Conservation (phyloP, 2,113 vertebrate species). For the Mustelus asterias region DNA sequence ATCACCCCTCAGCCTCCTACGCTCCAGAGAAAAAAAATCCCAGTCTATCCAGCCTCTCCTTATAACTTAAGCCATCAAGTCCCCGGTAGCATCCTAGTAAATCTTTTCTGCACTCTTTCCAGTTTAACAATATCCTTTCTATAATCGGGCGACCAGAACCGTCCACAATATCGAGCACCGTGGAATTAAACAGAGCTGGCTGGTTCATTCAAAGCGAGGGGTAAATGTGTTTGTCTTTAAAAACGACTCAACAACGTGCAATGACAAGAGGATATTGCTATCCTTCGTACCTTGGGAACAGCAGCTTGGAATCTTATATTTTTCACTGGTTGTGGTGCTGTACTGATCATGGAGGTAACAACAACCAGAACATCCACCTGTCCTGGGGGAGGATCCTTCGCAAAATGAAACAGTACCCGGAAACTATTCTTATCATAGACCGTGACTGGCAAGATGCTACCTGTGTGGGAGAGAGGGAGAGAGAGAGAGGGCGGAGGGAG, state of each 20-base stretch:
- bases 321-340: slow-evolving; percentile 76
- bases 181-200: not conserved
- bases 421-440: slow-evolving; percentile 90
- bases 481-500: not conserved
- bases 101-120: no score
- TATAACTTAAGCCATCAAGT: no score
- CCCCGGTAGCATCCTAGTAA: no score
- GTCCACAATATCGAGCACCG: no score
- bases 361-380: slow-evolving; percentile 85
- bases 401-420: slow-evolving; percentile 88
- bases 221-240: not conserved
- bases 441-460: slow-evolving; percentile 84
- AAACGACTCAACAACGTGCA: not conserved
- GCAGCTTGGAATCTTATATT: slow-evolving; percentile 92
- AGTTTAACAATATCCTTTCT: no score
- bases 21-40: no score
- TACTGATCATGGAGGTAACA: slow-evolving; percentile 95
- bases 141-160: no score
- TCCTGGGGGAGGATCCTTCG: slow-evolving; percentile 72
- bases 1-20: no score
- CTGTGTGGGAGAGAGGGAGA: slow-evolving; percentile 50
- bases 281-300: slow-evolving; percentile 76
- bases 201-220: not conserved
- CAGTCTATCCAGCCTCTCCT: no score
- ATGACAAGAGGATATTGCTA: not conserved